phyloP scores from a whole-genome alignment of 2,797 vertebrate genomes.

The Enteromius paludinosus region DNA sequence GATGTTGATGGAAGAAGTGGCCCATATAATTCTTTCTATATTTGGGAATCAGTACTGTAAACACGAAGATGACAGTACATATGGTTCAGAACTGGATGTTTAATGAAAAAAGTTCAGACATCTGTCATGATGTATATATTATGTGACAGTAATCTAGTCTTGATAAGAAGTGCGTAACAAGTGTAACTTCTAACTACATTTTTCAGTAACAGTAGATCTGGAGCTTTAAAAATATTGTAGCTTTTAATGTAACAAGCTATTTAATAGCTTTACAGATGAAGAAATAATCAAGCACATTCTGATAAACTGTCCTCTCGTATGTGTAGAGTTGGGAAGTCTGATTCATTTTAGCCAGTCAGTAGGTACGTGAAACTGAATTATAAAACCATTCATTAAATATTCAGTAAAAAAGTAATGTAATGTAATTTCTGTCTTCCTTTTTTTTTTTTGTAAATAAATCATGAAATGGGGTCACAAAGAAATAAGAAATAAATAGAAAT shows the following conservation, averaged over 20 bases:
- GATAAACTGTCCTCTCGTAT: neutral
- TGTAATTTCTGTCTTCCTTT: too few relatives aligned
- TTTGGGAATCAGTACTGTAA: neutral
- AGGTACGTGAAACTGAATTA: neutral
- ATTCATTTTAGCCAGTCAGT: neutral
- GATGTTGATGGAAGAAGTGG: neutral
- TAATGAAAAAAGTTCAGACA: neutral
- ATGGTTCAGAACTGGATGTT: conserved; percentile 1
- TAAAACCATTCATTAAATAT: neutral
- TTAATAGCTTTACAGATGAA: neutral
- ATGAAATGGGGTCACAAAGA: neutral
- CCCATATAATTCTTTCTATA: neutral
- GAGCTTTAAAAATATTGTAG: neutral
- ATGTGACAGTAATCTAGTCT: neutral
- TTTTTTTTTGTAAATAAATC: neutral
- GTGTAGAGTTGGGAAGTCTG: neutral
- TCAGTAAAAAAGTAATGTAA: neutral
- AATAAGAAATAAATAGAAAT: neutral
- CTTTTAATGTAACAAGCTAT: neutral
- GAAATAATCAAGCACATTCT: neutral
- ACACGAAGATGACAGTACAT: neutral
- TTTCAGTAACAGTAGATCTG: neutral
- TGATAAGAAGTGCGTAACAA: neutral
- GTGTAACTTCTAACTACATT: neutral
- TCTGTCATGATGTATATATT: neutral